Base-by-base conservation (phyloP, 2,797 vertebrate species). In the Ptychobarbus kaznakovi region DNA sequence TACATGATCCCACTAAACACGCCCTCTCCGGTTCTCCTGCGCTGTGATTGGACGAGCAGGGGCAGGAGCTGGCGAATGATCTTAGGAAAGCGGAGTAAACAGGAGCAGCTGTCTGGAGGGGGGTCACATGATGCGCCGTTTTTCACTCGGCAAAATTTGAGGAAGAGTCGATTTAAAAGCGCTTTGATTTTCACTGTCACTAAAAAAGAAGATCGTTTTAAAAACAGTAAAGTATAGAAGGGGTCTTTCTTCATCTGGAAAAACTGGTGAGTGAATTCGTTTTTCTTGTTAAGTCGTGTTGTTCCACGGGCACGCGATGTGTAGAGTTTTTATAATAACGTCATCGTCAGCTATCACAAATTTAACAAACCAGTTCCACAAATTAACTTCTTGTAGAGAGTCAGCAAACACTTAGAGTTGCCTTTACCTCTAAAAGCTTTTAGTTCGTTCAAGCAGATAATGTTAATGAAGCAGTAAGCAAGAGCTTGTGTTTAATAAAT, bases 121-220 rank as follows among this genome's bases (percentile, higher is more conserved):
- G 4, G 68, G 86, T 89, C 89, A 90, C 76, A 58, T 90, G 89
- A 88, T 82, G 10, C 4, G 25, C 51, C 28, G 56, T 9, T 13
- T 79, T 56, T 0, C 20, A 13, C 42, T 70, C 20, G 40, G 25
- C 12, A 32, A 46, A 61, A 66, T 32, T 25, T 16, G 20, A 58
- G 68, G 46, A 56, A 56, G 22, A n/a, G 32, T 16, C 18, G 9
- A 18, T 20, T 75, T 53, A 38, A 56, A 13, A 20, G 12, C 40
- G 12, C 16, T 53, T 76, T 49, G 25, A 38, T 18, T 40, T 70
- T 10, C 20, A 4, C 15, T 63, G 53, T 28, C 22, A 46, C 4
- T 44, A 15, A 73, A 20, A 65, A 86, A 65, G 4, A 65, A 58
- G 32, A 35, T 20, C 10, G 6, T 58, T 63, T 66, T 46, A 8